Base-by-base conservation (phyloP, 2,113 vertebrate species). In the Brachionichthys hirsutus region DNA sequence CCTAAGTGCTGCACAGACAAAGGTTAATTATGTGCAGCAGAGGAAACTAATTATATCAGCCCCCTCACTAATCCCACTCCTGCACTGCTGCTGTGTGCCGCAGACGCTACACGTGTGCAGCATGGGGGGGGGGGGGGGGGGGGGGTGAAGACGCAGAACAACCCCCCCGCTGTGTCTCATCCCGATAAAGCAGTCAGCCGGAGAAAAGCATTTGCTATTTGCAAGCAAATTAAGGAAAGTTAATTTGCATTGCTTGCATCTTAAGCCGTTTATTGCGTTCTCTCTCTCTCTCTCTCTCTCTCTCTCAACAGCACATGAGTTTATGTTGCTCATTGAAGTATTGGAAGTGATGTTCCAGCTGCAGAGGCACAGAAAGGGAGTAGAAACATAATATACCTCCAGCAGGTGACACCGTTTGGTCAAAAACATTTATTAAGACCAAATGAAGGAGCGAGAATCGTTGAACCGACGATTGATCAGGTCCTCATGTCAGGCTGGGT, bases 131-230 rank as follows among this genome's bases (percentile, higher is more conserved):
- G 79, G 72, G 78, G 78, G 42, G 12, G 54, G 59, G 68, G 54
- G 75, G 81, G 83, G 83, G 79, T 88, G 85, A 78, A 60, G 77
- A 56, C 59, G 42, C 53, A 24, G 57, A 87, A 81, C 81, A 78
- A 51, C 81, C 50, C 57, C 49, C 64, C 47, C 9, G 38, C 63
- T 73, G 81, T 88, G 88, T 86, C 77, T 69, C 60, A 57, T 71
- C 80, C 80, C 52, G 81, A 89, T 88, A 88, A 89, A 86, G 87
- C 85, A 90, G 86, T 89, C 87, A 87, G 85, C 85, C 76, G 75
- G 78, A 77, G 63, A 84, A 84, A 87, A 85, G 81, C 80, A 87
- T 88, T 89, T 83, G 61, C 67, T 58, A 72, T 70, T 75, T 75
- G 62, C 67, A 62, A 65, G 75, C 83, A 86, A 91, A 91, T 91